These are phyloP conservation scores for Lipophrys pholis DNA, from an alignment of 2,113 vertebrate genomes.

Conservation along the genomic window DNA sequence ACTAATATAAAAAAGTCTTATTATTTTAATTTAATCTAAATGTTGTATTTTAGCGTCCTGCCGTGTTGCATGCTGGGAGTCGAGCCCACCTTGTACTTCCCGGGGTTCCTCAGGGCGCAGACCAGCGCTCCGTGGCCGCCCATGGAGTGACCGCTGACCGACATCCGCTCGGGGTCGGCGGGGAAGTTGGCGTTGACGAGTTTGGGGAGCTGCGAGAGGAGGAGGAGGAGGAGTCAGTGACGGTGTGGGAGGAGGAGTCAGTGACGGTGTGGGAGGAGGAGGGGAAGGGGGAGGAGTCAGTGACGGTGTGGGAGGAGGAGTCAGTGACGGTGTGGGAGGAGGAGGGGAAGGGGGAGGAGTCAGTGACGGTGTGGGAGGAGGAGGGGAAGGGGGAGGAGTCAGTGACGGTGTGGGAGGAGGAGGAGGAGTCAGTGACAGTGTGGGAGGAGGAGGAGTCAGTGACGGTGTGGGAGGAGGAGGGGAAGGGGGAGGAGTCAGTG, in stretches of 20 bases:
- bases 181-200: conserved; percentile 93
- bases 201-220: conserved; percentile 85
- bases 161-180: conserved; percentile 89
- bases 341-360: no score
- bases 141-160: conserved; percentile 93
- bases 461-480: no score
- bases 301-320: no score
- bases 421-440: background rate
- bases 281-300: no score
- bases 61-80: conserved; percentile 16
- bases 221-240: background rate
- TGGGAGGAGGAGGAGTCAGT: background rate
- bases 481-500: background rate
- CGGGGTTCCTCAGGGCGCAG: conserved; percentile 91
- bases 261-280: no score
- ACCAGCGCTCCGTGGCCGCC: conserved; percentile 91
- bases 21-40: no score
- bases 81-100: conserved; percentile 88
- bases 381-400: background rate
- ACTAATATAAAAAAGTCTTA: no score
- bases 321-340: no score
- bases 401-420: no score
- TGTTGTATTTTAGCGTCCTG: no score
- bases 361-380: no score
- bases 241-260: background rate